Conservation (phyloP, 2,888 invertebrate genomes). For the Dimorphilus gyrociliatus region DNA sequence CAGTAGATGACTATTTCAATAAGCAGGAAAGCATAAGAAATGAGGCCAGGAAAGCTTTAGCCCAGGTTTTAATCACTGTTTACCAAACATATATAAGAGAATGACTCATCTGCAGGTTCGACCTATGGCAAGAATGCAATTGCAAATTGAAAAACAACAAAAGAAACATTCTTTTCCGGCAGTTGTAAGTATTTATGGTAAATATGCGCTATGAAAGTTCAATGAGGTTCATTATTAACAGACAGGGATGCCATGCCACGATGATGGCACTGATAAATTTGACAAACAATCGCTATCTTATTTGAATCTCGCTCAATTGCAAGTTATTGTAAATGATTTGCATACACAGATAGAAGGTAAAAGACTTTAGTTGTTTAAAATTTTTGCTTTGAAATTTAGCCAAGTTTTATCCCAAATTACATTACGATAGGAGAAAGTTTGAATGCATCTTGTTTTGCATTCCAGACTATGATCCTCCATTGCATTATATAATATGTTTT, state of each 20-base stretch:
- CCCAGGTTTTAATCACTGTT: too few relatives aligned
- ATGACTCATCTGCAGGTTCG: too few relatives aligned
- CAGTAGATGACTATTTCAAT: slow-evolving; percentile 21
- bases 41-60: slow-evolving; percentile 30
- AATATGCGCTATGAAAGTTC: too few relatives aligned
- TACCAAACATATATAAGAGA: too few relatives aligned
- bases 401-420: too few relatives aligned
- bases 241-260: slow-evolving; percentile 56
- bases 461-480: too few relatives aligned
- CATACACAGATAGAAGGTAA: slow-evolving; percentile 73
- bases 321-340: slow-evolving; percentile 83
- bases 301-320: slow-evolving; percentile 80
- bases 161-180: slow-evolving; percentile 29
- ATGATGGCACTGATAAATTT: slow-evolving; percentile 53
- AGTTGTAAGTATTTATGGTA: too few relatives aligned
- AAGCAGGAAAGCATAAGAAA: slow-evolving; percentile 25
- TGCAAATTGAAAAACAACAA: slow-evolving; percentile 30
- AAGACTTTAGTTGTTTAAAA: too few relatives aligned
- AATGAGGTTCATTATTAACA: slow-evolving; percentile 41
- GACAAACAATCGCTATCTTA: slow-evolving; percentile 69
- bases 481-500: too few relatives aligned
- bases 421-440: too few relatives aligned
- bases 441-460: too few relatives aligned
- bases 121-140: slow-evolving; percentile 34
- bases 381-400: too few relatives aligned